These are phyloP conservation scores for Triplophysa rosa DNA, from an alignment of 2,113 vertebrate genomes.

Conservation along the genomic window DNA sequence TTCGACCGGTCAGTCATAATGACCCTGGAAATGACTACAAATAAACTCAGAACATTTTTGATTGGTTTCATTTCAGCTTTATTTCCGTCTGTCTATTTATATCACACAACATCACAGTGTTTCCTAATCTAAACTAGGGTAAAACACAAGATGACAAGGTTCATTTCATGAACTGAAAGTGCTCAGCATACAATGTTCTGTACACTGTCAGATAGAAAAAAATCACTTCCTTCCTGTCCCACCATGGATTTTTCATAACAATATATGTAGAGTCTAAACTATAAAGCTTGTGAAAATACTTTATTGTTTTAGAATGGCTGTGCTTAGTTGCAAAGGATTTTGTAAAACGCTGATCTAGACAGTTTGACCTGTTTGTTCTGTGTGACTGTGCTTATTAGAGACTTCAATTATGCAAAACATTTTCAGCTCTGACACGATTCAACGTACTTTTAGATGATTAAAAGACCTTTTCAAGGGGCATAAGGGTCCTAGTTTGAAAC, in stretches of 20 bases:
- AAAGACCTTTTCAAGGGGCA: constrained; percentile 22
- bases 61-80: constrained; percentile 5
- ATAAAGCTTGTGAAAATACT: background rate
- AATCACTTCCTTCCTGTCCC: background rate
- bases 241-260: background rate
- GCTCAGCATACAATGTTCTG: background rate
- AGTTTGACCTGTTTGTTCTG: background rate
- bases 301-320: background rate
- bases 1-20: constrained; percentile 48
- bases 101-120: background rate
- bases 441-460: constrained; percentile 7
- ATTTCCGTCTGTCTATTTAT: background rate
- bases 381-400: background rate
- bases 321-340: background rate
- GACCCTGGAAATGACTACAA: constrained; percentile 37
- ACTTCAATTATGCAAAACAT: constrained; percentile 1
- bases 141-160: background rate
- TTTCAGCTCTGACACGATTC: constrained; percentile 2
- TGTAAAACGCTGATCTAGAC: background rate
- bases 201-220: constrained; percentile 25
- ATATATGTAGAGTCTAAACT: background rate
- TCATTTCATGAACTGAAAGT: background rate
- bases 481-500: background rate
- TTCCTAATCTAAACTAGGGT: background rate
- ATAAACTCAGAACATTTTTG: constrained; percentile 36